Conservation (phyloP, 2,113 vertebrate species). For the Bujurquina vittata region DNA sequence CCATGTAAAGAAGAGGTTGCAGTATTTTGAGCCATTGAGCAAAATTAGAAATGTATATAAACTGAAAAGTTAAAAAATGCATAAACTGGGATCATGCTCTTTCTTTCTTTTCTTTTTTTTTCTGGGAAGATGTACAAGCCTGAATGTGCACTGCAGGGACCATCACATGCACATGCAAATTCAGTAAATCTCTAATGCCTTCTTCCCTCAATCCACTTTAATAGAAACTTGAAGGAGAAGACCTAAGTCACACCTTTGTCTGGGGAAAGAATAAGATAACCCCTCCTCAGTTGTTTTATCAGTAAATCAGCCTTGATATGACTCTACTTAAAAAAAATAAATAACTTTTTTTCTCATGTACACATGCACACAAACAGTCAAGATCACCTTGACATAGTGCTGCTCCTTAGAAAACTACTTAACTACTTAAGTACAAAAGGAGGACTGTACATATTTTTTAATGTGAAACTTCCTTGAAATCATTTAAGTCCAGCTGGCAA, state of each 20-base stretch:
- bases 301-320: conserved; percentile 30
- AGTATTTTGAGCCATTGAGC: conserved; percentile 23
- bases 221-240: conserved; percentile 25
- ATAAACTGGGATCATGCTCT: neutral
- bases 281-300: conserved; percentile 21
- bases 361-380: neutral
- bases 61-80: neutral
- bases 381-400: conserved; percentile 54
- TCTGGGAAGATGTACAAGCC: neutral
- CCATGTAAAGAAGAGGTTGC: conserved; percentile 33
- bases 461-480: conserved; percentile 44
- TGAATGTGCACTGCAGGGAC: conserved; percentile 35
- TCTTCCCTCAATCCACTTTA: conserved; percentile 41
- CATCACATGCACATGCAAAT: conserved; percentile 46
- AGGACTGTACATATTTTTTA: conserved; percentile 37
- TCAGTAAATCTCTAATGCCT: conserved; percentile 30
- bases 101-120: neutral
- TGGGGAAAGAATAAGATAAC: conserved; percentile 23
- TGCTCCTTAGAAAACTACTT: conserved; percentile 32
- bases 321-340: conserved; percentile 4
- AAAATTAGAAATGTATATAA: conserved; percentile 38
- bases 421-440: conserved; percentile 37
- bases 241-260: neutral
- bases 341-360: neutral
- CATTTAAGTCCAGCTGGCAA: conserved; percentile 26